Conservation (phyloP, 2,113 vertebrate genomes). For the Actenoides hombroni region DNA sequence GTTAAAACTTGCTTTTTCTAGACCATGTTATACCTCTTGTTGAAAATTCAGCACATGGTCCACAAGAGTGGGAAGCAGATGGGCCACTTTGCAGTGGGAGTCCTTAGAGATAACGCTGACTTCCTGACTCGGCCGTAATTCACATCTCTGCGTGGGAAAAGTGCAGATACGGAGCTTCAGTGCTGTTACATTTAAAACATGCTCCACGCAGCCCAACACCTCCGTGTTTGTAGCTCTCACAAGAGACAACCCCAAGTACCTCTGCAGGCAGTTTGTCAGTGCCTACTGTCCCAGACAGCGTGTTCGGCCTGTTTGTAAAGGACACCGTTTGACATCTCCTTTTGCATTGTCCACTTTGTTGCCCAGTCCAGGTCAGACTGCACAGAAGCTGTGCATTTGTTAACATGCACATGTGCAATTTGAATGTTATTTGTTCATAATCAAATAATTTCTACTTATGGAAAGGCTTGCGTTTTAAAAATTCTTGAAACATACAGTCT, state of each 20-base stretch:
- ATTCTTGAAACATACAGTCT: not conserved
- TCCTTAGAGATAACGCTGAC: not conserved
- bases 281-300: not conserved
- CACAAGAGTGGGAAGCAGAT: not conserved
- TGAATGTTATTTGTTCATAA: not conserved
- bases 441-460: rapidly evolving
- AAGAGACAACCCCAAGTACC: not conserved
- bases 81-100: not conserved
- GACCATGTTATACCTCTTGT: not conserved
- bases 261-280: not conserved
- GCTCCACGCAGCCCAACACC: not conserved
- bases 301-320: not conserved
- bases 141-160: not conserved
- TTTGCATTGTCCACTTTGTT: not conserved
- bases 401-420: not conserved
- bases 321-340: not conserved
- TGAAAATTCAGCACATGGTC: not conserved
- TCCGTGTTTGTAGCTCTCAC: not conserved
- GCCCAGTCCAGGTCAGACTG: not conserved
- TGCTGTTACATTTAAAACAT: not conserved
- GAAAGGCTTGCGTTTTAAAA: not conserved
- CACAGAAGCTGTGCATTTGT: not conserved
- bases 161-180: not conserved
- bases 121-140: not conserved
- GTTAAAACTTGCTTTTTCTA: not conserved